Percentiles rank a stretch among this genome's conserved stretches.
phyloP scores from a whole-genome alignment of 2,797 vertebrate species.

The Pangasius larnaudii region DNA sequence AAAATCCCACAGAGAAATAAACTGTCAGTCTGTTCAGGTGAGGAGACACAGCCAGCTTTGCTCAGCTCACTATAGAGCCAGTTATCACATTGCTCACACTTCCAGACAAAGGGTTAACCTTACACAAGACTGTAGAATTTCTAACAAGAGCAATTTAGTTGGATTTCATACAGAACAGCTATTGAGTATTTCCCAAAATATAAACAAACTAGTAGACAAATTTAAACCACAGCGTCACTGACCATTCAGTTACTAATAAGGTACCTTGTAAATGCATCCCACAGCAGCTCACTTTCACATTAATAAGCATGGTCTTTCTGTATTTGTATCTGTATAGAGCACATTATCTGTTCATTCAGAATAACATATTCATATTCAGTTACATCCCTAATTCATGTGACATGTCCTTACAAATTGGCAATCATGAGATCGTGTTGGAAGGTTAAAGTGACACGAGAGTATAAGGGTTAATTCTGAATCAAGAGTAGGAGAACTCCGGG shows the following conservation, averaged over 20 bases:
- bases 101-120: not conserved
- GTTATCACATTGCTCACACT: not conserved
- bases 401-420: not conserved
- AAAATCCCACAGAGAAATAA: slow-evolving; percentile 28
- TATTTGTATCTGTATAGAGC: not conserved
- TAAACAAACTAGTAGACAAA: not conserved
- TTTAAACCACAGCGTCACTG: not conserved
- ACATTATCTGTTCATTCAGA: not conserved
- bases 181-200: not conserved
- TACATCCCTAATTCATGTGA: not conserved
- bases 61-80: not conserved
- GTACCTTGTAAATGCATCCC: not conserved
- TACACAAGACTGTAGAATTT: too few species aligned
- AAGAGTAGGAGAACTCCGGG: not conserved
- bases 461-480: slow-evolving; percentile 3
- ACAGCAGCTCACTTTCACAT: not conserved
- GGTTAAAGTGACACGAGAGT: not conserved
- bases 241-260: not conserved
- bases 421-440: not conserved
- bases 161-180: not conserved
- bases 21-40: not conserved
- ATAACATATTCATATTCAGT: not conserved
- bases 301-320: not conserved
- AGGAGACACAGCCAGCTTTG: not conserved
- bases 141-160: too few species aligned